These are phyloP conservation scores for Acanthosepion lycidas DNA, from an alignment of 2,888 invertebrate genomes.

Conservation along the genomic window DNA sequence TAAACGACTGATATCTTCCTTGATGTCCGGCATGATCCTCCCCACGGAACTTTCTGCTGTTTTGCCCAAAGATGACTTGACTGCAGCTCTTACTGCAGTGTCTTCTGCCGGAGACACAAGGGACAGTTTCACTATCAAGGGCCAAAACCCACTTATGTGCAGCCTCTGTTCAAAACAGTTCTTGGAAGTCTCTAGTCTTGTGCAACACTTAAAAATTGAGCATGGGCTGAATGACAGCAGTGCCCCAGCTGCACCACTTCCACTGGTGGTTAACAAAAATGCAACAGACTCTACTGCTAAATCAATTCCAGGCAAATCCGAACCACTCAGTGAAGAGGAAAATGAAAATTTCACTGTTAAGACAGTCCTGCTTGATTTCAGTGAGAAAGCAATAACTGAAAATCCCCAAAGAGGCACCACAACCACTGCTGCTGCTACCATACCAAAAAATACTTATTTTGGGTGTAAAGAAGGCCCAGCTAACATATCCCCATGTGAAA, in stretches of 20 bases:
- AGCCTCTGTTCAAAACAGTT: slow-evolving; percentile 39
- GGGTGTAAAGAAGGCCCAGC: slow-evolving; percentile 35
- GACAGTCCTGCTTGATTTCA: slow-evolving; percentile 38
- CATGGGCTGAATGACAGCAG: slow-evolving; percentile 11
- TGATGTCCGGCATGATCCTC: slow-evolving; percentile 38
- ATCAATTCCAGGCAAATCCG: neutral
- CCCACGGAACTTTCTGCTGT: neutral
- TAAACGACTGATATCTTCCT: slow-evolving; percentile 24
- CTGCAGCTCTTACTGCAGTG: neutral
- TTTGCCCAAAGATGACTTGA: neutral
- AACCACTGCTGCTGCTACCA: neutral
- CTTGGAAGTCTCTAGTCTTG: slow-evolving; percentile 39
- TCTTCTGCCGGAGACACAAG: neutral
- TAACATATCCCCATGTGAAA: neutral
- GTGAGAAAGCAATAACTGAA: neutral
- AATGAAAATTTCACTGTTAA: slow-evolving; percentile 41
- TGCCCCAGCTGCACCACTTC: neutral
- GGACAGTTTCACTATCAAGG: slow-evolving; percentile 37
- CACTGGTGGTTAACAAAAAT: neutral
- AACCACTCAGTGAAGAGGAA: neutral
- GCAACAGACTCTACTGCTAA: neutral
- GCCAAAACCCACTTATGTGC: slow-evolving; percentile 44
- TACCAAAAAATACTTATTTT: slow-evolving; percentile 23
- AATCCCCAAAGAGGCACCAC: neutral
- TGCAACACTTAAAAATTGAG: slow-evolving; percentile 35